Conservation (phyloP, 2,797 vertebrate species). For the Gobionotothen gibberifrons region DNA sequence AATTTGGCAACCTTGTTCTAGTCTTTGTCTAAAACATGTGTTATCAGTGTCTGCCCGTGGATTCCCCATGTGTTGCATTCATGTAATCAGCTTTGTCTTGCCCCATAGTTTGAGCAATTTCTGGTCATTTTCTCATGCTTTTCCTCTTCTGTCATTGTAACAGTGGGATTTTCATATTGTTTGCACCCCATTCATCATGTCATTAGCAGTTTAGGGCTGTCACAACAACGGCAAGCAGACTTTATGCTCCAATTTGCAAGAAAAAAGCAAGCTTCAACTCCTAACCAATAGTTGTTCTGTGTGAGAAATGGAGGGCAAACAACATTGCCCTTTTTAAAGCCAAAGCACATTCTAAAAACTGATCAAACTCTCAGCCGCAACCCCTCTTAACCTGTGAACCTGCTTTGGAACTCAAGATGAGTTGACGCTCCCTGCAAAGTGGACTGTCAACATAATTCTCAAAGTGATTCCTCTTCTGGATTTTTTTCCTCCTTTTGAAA, state of each 20-base stretch:
- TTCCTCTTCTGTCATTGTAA: constrained; percentile 47
- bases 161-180: constrained; percentile 38
- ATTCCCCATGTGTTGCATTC: constrained; percentile 13
- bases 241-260: constrained; percentile 58
- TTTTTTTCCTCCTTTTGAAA: constrained; percentile 33
- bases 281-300: constrained; percentile 36
- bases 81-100: constrained; percentile 41
- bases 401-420: constrained; percentile 64
- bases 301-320: constrained; percentile 60
- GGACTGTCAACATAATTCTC: constrained; percentile 76
- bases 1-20: constrained; percentile 11
- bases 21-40: constrained; percentile 25
- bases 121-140: constrained; percentile 31
- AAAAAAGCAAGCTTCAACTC: constrained; percentile 35
- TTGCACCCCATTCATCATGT: constrained; percentile 57
- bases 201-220: constrained; percentile 50
- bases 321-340: constrained; percentile 55
- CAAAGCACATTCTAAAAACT: constrained; percentile 59
- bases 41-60: constrained; percentile 14
- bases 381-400: constrained; percentile 64
- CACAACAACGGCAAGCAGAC: constrained; percentile 42
- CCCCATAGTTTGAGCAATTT: constrained; percentile 52
- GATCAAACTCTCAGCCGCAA: constrained; percentile 60
- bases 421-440: constrained; percentile 70
- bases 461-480: constrained; percentile 69